Evolutionary conservation across 2,888 invertebrate genomes (phyloP).

Genomic region (Xestia c-nigrum): DNA sequence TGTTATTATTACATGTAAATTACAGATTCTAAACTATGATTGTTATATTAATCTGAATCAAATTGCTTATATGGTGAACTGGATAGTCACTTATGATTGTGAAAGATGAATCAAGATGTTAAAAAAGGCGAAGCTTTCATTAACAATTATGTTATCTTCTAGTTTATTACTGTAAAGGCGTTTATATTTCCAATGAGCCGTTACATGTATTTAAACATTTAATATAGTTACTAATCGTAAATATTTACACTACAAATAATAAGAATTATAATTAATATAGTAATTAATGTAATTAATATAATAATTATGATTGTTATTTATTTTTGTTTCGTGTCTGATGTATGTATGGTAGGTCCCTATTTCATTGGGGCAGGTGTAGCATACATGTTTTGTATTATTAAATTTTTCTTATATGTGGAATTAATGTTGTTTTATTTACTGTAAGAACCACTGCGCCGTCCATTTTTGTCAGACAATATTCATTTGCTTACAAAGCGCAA

Average conservation of each 20-base stretch:
- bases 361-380: constrained; percentile 74
- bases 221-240: constrained; percentile 75
- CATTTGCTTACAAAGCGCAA: not conserved
- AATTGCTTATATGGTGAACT: constrained; percentile 49
- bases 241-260: constrained; percentile 76
- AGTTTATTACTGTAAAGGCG: constrained; percentile 57
- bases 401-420: constrained; percentile 89
- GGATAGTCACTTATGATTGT: constrained; percentile 51
- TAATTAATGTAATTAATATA: constrained; percentile 38
- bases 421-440: constrained; percentile 68
- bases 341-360: constrained; percentile 69
- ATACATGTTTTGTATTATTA: constrained; percentile 88
- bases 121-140: constrained; percentile 58
- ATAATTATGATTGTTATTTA: constrained; percentile 61
- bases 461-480: no score
- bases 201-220: constrained; percentile 75
- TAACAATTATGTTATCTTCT: constrained; percentile 43
- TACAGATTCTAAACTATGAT: constrained; percentile 42
- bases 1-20: constrained; percentile 53
- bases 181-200: constrained; percentile 65
- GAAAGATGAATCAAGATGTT: constrained; percentile 4
- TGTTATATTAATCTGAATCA: constrained; percentile 36
- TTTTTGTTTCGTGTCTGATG: constrained; percentile 70
- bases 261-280: constrained; percentile 62
- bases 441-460: no score